Conservation (phyloP, 2,888 invertebrate genomes). For the Trichopria drosophilae region DNA sequence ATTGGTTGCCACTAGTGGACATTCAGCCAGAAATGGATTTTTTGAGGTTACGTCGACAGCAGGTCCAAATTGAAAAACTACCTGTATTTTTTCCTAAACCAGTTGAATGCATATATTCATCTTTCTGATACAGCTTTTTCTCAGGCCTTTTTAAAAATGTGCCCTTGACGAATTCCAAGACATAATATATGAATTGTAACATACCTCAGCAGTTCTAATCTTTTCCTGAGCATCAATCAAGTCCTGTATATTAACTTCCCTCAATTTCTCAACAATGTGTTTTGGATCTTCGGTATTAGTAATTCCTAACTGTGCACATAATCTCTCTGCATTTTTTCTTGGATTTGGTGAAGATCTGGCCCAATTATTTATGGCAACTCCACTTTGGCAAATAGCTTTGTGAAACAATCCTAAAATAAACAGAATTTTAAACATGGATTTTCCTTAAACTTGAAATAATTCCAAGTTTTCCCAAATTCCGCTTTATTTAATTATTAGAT, state of each 20-base stretch:
- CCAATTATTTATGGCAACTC: slow-evolving; percentile 42
- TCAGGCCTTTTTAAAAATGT: too few relatives aligned
- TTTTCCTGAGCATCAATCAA: slow-evolving; percentile 35
- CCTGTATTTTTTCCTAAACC: too few relatives aligned
- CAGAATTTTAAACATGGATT: too few relatives aligned
- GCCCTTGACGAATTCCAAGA: too few relatives aligned
- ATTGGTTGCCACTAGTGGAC: slow-evolving; percentile 43
- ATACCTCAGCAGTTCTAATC: slow-evolving; percentile 26
- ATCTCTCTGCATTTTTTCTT: slow-evolving; percentile 43
- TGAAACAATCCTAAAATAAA: slow-evolving; percentile 46
- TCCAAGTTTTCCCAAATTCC: too few relatives aligned
- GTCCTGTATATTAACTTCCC: slow-evolving; percentile 37
- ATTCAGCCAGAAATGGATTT: too few relatives aligned
- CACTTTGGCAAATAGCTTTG: slow-evolving; percentile 47
- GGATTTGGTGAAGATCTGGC: slow-evolving; percentile 38
- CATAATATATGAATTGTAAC: too few relatives aligned
- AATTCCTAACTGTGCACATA: slow-evolving; percentile 48
- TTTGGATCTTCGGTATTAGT: slow-evolving; percentile 42
- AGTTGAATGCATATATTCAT: too few relatives aligned
- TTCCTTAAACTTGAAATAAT: not conserved
- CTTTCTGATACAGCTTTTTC: too few relatives aligned
- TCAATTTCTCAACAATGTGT: slow-evolving; percentile 44
- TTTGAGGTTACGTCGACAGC: too few relatives aligned
- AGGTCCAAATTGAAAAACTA: too few relatives aligned
- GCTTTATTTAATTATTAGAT: too few relatives aligned